Evolutionary conservation across 2,797 vertebrate species (phyloP).

Genomic region (Dipus sagitta): DNA sequence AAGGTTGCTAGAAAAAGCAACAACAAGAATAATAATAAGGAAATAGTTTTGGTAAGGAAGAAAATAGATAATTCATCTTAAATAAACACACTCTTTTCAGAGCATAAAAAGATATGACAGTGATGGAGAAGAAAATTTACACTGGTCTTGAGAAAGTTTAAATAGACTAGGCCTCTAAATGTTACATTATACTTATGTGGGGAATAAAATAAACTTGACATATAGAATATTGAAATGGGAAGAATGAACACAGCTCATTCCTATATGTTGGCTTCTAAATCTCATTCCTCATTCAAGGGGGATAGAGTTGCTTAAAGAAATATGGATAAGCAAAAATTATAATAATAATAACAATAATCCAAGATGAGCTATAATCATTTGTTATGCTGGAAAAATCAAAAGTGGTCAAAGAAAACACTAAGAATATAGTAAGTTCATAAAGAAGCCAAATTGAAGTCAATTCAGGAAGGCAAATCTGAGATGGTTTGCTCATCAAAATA

Average conservation of each 20-base stretch:
- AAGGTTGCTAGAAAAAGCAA: background rate
- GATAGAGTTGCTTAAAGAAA: background rate
- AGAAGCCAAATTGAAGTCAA: background rate
- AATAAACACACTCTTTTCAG: background rate
- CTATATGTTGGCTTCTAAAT: background rate
- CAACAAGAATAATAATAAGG: background rate
- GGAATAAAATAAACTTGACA: background rate
- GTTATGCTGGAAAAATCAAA: conserved; percentile 16
- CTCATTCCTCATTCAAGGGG: background rate
- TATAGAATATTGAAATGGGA: background rate
- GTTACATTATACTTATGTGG: background rate
- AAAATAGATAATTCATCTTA: background rate
- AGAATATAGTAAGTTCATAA: background rate
- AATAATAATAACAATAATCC: background rate
- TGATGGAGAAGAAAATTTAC: background rate
- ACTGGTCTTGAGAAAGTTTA: background rate
- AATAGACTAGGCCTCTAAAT: background rate
- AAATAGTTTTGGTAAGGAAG: background rate
- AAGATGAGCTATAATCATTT: background rate
- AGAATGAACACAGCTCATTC: background rate
- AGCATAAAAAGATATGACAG: background rate
- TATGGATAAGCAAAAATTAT: background rate
- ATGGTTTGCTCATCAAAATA: conserved; percentile 24
- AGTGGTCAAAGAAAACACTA: background rate
- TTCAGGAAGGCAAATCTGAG: conserved; percentile 8